Conservation (phyloP, 2,888 invertebrate species). For the Thera obeliscata region DNA sequence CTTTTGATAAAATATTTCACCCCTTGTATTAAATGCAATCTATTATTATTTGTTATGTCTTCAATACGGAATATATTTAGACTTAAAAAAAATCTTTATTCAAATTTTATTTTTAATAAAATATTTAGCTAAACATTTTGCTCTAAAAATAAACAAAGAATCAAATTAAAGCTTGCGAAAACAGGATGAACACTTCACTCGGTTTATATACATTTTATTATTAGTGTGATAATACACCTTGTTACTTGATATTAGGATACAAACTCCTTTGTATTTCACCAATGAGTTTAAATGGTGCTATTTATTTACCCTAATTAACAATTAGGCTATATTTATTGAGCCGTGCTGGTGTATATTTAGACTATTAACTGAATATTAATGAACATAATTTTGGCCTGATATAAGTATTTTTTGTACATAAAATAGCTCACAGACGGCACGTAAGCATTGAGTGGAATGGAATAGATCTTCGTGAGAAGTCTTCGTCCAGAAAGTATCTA, state of each 20-base stretch:
- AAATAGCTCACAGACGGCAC: too few relatives aligned
- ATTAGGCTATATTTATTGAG: constrained; percentile 26
- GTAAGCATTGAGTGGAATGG: too few relatives aligned
- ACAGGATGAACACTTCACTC: constrained; percentile 34
- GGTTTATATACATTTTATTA: constrained; percentile 16
- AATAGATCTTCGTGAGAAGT: too few relatives aligned
- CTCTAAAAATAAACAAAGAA: constrained; percentile 13
- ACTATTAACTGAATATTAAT: constrained; percentile 16
- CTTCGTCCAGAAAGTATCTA: too few relatives aligned
- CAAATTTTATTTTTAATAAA: too few relatives aligned
- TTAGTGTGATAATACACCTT: constrained; percentile 15
- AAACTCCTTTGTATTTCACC: constrained; percentile 10
- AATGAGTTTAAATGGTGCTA: constrained; percentile 10
- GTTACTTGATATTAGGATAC: background rate
- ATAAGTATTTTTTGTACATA: background rate
- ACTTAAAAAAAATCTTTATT: too few relatives aligned
- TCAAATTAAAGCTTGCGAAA: constrained; percentile 31
- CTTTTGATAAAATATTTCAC: too few relatives aligned
- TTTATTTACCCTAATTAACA: constrained; percentile 30
- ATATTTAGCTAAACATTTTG: too few relatives aligned
- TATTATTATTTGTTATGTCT: too few relatives aligned
- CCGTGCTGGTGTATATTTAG: constrained; percentile 16
- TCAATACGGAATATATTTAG: too few relatives aligned
- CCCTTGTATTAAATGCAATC: too few relatives aligned
- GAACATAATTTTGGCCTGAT: background rate